Conservation (phyloP, 2,888 invertebrate genomes). For the Meganola albula region DNA sequence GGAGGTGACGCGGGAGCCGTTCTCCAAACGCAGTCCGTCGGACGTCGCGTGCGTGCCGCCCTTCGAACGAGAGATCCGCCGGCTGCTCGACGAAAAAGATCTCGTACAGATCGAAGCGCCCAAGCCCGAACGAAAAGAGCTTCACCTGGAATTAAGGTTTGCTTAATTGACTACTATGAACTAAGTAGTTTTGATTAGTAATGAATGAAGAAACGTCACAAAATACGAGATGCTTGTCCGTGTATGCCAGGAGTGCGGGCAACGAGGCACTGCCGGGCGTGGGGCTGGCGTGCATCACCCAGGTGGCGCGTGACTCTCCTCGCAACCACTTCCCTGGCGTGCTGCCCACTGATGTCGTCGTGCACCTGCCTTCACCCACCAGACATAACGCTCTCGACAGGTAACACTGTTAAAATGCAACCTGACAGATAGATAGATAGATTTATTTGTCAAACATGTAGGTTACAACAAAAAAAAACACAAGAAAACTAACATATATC, state of each 20-base stretch:
- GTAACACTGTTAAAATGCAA: too few relatives aligned
- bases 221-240: too few relatives aligned
- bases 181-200: too few relatives aligned
- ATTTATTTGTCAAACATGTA: too few relatives aligned
- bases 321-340: constrained; percentile 64
- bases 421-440: too few relatives aligned
- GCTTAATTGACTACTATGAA: too few relatives aligned
- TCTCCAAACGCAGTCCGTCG: constrained; percentile 65
- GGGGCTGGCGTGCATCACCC: constrained; percentile 87
- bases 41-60: constrained; percentile 79
- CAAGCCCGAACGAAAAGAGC: constrained; percentile 78
- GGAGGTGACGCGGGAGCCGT: constrained; percentile 69
- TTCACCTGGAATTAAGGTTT: constrained; percentile 78
- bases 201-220: too few relatives aligned
- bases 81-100: constrained; percentile 85
- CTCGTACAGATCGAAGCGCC: constrained; percentile 79
- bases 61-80: constrained; percentile 88
- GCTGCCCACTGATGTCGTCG: constrained; percentile 69
- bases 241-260: too few relatives aligned
- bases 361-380: constrained; percentile 63
- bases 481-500: too few relatives aligned
- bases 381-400: too few relatives aligned
- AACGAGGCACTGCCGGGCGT: constrained; percentile 84
- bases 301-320: constrained; percentile 79
- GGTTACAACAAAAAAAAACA: too few relatives aligned